These are phyloP conservation scores for Cyrtonyx montezumae DNA, from an alignment of 2,113 vertebrate species.

Conservation along the genomic window DNA sequence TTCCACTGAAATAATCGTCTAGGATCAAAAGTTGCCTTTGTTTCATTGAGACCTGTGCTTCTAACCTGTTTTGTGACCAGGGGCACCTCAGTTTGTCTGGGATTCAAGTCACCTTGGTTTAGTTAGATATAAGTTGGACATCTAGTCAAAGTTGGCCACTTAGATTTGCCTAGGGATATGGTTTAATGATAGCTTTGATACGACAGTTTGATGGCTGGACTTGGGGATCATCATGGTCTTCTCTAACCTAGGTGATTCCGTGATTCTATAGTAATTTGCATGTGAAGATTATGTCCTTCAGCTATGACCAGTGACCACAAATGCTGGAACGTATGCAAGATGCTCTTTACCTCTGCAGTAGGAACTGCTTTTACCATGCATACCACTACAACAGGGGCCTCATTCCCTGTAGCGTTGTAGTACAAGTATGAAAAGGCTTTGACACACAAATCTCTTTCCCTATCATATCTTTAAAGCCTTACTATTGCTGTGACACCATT, in stretches of 20 bases:
- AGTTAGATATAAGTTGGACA: background rate
- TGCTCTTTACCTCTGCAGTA: background rate
- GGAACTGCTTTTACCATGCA: background rate
- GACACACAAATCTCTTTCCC: background rate
- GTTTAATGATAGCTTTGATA: background rate
- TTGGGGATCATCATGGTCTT: background rate
- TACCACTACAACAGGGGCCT: background rate
- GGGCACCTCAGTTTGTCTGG: background rate
- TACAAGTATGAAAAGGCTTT: background rate
- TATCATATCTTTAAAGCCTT: background rate
- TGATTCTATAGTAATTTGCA: background rate
- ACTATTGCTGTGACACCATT: background rate
- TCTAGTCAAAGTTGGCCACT: background rate
- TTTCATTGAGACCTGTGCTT: too few relatives aligned
- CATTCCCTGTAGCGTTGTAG: background rate
- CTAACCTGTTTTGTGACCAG: background rate
- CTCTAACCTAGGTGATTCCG: background rate
- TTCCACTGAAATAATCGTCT: background rate
- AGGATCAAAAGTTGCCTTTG: background rate
- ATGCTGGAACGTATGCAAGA: background rate
- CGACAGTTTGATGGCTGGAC: background rate
- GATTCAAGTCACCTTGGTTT: background rate
- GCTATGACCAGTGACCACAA: background rate
- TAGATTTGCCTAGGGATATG: background rate
- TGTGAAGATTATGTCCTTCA: background rate